A percentile compares a stretch with the other conserved stretches of the same genome.
These are phyloP conservation scores for Gymnorhina tibicen DNA, from an alignment of 2,113 vertebrate genomes.

Conservation along the genomic window DNA sequence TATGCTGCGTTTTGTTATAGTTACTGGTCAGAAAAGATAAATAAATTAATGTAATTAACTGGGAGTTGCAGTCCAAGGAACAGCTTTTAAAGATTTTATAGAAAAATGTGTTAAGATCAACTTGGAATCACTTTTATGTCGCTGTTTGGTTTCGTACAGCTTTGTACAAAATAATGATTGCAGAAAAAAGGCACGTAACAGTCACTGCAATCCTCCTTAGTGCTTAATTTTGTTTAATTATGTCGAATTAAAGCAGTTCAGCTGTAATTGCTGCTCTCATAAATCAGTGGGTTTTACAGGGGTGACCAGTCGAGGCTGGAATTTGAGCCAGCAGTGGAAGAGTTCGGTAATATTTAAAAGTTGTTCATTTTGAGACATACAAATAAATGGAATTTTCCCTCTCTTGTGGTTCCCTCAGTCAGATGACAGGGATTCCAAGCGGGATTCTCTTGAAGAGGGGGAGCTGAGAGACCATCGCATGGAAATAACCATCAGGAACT, in stretches of 20 bases:
- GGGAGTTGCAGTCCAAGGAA: not conserved
- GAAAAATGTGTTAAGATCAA: not conserved
- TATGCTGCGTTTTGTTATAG: not conserved
- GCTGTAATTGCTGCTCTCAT: not conserved
- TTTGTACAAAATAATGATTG: not conserved
- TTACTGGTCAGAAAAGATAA: not conserved
- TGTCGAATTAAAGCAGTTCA: not conserved
- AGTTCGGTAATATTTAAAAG: fast-evolving
- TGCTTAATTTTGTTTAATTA: not conserved
- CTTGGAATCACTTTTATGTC: not conserved
- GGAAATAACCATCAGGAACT: conserved; percentile 98
- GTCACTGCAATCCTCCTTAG: not conserved
- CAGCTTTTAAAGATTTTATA: not conserved
- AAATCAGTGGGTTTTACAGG: not conserved
- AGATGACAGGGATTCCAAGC: conserved; percentile 96
- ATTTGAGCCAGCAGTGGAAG: not conserved
- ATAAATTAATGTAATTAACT: not conserved
- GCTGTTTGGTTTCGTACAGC: not conserved
- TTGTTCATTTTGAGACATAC: fast-evolving
- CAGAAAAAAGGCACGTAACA: fast-evolving
- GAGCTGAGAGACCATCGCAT: conserved; percentile 96
- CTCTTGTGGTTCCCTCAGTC: conserved; percentile 66
- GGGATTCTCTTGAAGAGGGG: conserved; percentile 97
- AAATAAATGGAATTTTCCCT: not conserved
- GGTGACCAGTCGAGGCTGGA: not conserved